Evolutionary conservation across 2,888 invertebrate genomes (phyloP).

Genomic region (Nasonia oneida): DNA sequence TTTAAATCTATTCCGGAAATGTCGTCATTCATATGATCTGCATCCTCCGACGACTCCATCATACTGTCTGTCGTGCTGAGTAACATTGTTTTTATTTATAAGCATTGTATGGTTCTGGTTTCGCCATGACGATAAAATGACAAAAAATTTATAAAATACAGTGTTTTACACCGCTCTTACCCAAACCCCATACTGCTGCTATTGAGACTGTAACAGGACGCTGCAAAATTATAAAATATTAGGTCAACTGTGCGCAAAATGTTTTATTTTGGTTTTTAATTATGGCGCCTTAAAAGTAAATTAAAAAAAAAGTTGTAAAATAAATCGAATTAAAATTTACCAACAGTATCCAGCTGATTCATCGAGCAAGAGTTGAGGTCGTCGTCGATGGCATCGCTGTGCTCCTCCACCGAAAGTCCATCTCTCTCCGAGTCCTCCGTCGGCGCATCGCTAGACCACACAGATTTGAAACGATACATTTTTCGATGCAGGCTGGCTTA

Average conservation of each 20-base stretch:
- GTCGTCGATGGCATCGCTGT: constrained; percentile 52
- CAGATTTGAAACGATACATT: constrained; percentile 68
- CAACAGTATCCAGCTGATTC: constrained; percentile 48
- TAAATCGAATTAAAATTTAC: constrained; percentile 32
- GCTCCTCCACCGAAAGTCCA: constrained; percentile 32
- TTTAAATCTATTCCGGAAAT: constrained; percentile 63
- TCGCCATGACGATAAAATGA: background rate
- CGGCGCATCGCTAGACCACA: constrained; percentile 67
- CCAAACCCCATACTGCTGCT: constrained; percentile 60
- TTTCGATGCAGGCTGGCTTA: constrained; percentile 5
- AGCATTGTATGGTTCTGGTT: background rate
- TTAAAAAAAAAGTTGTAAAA: background rate
- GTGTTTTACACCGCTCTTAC: constrained; percentile 45
- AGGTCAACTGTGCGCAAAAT: background rate
- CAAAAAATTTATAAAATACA: background rate
- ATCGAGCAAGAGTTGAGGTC: constrained; percentile 34
- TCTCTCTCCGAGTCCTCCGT: constrained; percentile 62
- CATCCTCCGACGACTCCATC: constrained; percentile 59
- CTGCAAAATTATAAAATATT: constrained; percentile 45
- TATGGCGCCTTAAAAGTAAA: background rate
- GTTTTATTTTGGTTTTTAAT: background rate
- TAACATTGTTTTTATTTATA: background rate
- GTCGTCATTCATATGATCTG: constrained; percentile 44
- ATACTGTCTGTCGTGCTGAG: constrained; percentile 56
- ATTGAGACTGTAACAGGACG: constrained; percentile 58